A percentile compares a stretch with the other conserved stretches of the same genome.
Conservation (phyloP, 2,113 vertebrate genomes). For the Oryzias woworae region DNA sequence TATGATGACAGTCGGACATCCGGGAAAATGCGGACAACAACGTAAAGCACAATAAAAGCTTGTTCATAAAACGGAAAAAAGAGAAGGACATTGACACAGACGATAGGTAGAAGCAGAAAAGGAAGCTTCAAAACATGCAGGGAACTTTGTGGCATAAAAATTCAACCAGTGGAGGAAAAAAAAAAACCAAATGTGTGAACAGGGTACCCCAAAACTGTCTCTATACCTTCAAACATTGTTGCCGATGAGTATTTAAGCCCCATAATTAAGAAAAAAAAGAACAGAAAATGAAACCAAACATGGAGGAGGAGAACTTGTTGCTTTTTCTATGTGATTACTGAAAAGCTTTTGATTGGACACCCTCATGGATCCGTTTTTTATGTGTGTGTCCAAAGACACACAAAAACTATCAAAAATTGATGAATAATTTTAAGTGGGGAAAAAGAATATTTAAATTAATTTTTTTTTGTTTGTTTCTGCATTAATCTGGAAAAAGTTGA, state of each 20-base stretch:
- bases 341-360: no score
- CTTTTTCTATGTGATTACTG: no score
- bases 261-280: slow-evolving; percentile 21
- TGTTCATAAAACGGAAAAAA: slow-evolving; percentile 12
- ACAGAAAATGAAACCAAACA: no score
- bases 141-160: slow-evolving; percentile 43
- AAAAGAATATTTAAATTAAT: not conserved
- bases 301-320: no score
- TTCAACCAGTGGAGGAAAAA: slow-evolving; percentile 31
- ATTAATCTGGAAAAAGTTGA: slow-evolving; percentile 56
- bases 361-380: no score
- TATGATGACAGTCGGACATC: slow-evolving; percentile 75
- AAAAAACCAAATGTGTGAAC: slow-evolving; percentile 55
- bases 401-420: no score
- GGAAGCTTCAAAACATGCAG: slow-evolving; percentile 46
- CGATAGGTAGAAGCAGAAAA: slow-evolving; percentile 27
- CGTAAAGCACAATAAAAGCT: slow-evolving; percentile 16
- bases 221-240: slow-evolving; percentile 20
- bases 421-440: no score
- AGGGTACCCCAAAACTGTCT: slow-evolving; percentile 48
- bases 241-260: slow-evolving; percentile 35
- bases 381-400: no score
- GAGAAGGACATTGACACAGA: slow-evolving; percentile 10
- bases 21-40: slow-evolving; percentile 3
- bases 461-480: slow-evolving; percentile 47